Percentiles rank a stretch among this genome's conserved stretches.
Evolutionary conservation across 2,888 invertebrate genomes (phyloP).

Genomic region (Cantharis rufa): DNA sequence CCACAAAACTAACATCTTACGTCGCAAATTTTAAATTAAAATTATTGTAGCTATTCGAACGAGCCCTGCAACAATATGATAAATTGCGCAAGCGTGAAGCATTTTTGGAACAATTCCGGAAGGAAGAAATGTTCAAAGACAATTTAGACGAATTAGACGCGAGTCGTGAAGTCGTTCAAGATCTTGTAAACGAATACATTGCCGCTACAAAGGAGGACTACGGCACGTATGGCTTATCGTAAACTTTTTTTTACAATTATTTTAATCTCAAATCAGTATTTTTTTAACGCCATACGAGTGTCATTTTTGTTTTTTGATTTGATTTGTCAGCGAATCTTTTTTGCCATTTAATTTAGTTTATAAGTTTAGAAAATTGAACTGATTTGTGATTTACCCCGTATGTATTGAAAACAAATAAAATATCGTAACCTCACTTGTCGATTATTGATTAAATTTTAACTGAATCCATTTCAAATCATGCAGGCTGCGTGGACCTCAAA

Average conservation of each 20-base stretch:
- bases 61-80: conserved; percentile 90
- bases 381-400: background rate
- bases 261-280: background rate
- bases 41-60: conserved; percentile 78
- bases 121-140: conserved; percentile 92
- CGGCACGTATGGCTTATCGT: conserved; percentile 42
- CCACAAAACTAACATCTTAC: background rate
- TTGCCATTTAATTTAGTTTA: background rate
- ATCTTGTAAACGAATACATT: conserved; percentile 91
- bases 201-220: conserved; percentile 93
- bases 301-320: too few species aligned
- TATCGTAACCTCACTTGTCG: background rate
- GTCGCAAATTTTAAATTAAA: background rate
- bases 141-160: conserved; percentile 89
- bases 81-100: conserved; percentile 94
- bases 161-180: conserved; percentile 88
- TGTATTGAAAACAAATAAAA: background rate
- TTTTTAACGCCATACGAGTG: background rate
- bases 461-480: too few species aligned
- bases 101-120: conserved; percentile 94
- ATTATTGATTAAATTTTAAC: too few species aligned
- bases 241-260: background rate
- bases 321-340: background rate
- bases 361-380: background rate
- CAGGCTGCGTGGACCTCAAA: too few species aligned